Conservation (phyloP, 2,888 invertebrate species). For the Agrochola macilenta region DNA sequence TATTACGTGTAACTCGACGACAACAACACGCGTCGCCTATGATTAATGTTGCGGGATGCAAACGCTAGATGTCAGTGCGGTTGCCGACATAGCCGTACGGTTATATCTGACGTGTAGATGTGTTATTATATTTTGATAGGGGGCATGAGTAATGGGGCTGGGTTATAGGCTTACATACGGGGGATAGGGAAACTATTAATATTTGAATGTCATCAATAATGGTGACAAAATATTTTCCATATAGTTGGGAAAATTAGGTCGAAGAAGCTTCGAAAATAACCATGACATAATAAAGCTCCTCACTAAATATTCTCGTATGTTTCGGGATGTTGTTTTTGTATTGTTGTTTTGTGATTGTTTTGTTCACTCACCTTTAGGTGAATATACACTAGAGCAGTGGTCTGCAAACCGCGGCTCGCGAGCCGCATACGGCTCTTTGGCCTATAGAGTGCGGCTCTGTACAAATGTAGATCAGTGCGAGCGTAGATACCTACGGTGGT, state of each 20-base stretch:
- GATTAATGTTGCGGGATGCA: constrained; percentile 63
- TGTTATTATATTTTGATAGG: constrained; percentile 44
- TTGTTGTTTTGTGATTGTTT: too few species aligned
- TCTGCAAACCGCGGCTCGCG: too few species aligned
- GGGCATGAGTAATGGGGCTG: constrained; percentile 10
- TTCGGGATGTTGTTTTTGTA: too few species aligned
- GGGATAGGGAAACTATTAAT: constrained; percentile 7
- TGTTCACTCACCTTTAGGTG: too few species aligned
- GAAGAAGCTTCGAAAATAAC: background rate
- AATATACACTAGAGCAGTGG: too few species aligned
- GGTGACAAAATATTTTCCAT: background rate
- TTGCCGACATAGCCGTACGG: constrained; percentile 20
- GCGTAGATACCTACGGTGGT: too few species aligned
- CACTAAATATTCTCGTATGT: too few species aligned
- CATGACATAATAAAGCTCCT: too few species aligned
- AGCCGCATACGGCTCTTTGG: too few species aligned
- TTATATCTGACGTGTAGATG: constrained; percentile 32
- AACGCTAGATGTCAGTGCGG: constrained; percentile 60
- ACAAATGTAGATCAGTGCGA: too few species aligned
- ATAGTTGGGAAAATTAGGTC: background rate
- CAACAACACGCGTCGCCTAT: constrained; percentile 58
- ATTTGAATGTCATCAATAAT: background rate
- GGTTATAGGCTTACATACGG: constrained; percentile 7
- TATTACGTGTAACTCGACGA: constrained; percentile 62
- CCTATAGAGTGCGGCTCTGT: too few species aligned